Evolutionary conservation across 2,113 vertebrate species (phyloP), one percentile per base, ranked within the genome.

Genomic region (Oncorhynchus kisutch): DNA sequence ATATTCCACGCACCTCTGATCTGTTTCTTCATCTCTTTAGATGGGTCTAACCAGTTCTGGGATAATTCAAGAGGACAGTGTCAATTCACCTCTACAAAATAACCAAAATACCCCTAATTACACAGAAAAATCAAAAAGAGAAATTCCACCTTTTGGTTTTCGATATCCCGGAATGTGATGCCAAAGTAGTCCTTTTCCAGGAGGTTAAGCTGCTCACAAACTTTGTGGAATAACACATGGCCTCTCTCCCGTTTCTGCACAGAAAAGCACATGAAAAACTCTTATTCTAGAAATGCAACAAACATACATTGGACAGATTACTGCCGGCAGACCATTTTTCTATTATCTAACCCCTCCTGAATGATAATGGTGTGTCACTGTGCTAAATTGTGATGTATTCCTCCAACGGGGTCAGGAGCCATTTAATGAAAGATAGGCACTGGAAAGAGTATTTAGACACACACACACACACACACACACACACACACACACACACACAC

Each of bases 1-100:
- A 22, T 73, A 62, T 34, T 68, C 67, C 67, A 93, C 95, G 95
- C 92, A 99, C 97, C 98, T 96, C 97, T 92, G 71, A 97, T 94
- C 91, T 99, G 97, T 86, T 99, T 99, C 94, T 99, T 99, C 87
- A 99, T 96, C 88, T 97, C 97, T 88, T 99, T 99, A 66, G 93
- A 89, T 67, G 96, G 96, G 86, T 99, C 97, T 94, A 99, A 88
- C 97, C 97, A 99, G 88, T 99, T 99, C 97, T 99, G 78, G 85
- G 84, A 94, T 93, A 82, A 20, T 45, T 24, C 27, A 80, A 85
- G 68, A 70, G 85, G 60, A 80, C 72, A 20, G 13, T 13, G 39
- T 34, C 24, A 57, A 45, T 31, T 27, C 25, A 59, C 11, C 14
- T 3, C 13, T 31, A 14, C 9, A 71, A 24, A 6, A 57, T 18